Base-by-base conservation (phyloP, 2,888 invertebrate species). In the Acanthopleura granulata region DNA sequence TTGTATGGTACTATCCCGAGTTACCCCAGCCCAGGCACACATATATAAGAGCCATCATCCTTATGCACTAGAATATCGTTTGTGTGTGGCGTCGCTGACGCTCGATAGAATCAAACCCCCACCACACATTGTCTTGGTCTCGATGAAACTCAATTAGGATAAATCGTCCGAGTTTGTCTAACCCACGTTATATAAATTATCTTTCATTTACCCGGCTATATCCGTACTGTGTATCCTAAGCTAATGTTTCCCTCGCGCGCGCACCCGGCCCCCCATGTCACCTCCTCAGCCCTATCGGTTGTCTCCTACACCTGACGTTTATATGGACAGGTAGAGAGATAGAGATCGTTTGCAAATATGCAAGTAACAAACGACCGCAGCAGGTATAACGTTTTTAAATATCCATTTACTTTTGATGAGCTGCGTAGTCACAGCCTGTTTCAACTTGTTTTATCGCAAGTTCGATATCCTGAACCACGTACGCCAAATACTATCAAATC, bases 191-290 rank as follows among this genome's bases (percentile, higher is more conserved):
- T 57, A 57, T 57, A 18, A 57, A 57, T 57, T 57, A 12, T 22
- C n/a, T 22, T 57, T 57, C 6, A 22, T 57, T 57, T 57, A 22
- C 22, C 57, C 12, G 57, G 57, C 57, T 57, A 57, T 57, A 18
- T 57, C 57, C 40, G 57, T 18, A 22, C 57, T 22, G 22, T 57
- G 57, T 57, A 57, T 57, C 12, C 18, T 57, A 57, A 57, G 57
- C 57, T 57, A 57, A 57, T 57, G 22, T 57, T 57, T n/a, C 57
- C 12, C 18, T 57, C 22, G 57, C 57, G n/a, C 18, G 22, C 57
- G 18, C 57, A 57, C 40, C 40, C 57, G 57, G 22, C 57, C 57
- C 57, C 57, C 57, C 57, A 57, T 57, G 57, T n/a, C 18, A 57
- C n/a, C 57, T 18, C 57, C 22, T 57, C 18, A 22, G 22, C n/a